These are phyloP conservation scores for rat (Rattus norvegicus) DNA, from an alignment of 2,113 vertebrate genomes.

Conservation along the genomic window DNA sequence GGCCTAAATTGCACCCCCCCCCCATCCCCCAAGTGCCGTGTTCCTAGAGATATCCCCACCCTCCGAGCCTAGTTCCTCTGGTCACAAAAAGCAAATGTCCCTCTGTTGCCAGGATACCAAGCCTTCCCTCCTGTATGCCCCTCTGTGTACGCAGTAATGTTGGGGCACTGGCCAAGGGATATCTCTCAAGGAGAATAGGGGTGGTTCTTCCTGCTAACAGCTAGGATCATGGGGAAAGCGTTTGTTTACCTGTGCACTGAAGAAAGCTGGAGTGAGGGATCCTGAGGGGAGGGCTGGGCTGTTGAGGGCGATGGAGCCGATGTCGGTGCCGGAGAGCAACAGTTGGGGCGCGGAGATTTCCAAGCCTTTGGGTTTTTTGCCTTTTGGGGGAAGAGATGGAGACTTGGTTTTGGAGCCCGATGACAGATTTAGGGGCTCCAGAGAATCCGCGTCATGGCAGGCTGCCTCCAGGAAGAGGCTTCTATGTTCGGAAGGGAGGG, in stretches of 20 bases:
- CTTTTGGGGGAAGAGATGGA: slow-evolving; percentile 92
- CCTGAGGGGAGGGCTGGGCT: slow-evolving; percentile 96
- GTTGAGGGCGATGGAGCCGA: slow-evolving; percentile 96
- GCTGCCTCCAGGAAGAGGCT: slow-evolving; percentile 88
- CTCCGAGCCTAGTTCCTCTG: neutral
- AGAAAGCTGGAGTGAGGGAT: slow-evolving; percentile 96
- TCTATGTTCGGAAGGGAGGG: slow-evolving; percentile 87
- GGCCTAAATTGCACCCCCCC: neutral
- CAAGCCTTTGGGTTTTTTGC: slow-evolving; percentile 97
- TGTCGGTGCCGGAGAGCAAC: slow-evolving; percentile 92
- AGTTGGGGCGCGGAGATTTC: slow-evolving; percentile 94
- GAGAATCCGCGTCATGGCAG: slow-evolving; percentile 89
- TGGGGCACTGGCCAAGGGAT: accelerated
- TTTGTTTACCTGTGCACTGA: slow-evolving; percentile 95
- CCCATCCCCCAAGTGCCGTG: neutral
- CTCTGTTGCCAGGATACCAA: accelerated
- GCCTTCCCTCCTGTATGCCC: neutral
- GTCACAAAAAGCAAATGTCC: neutral
- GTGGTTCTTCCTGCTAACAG: too few relatives aligned
- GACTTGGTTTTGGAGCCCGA: slow-evolving; percentile 93
- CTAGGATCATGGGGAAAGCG: accelerated
- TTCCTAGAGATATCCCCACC: neutral
- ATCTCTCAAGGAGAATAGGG: neutral
- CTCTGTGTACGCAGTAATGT: neutral
- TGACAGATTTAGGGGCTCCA: slow-evolving; percentile 97